Percentiles rank a stretch among this genome's conserved stretches.
These are phyloP conservation scores for Amblyopsis rosae DNA, from an alignment of 2,113 vertebrate species.

Conservation along the genomic window DNA sequence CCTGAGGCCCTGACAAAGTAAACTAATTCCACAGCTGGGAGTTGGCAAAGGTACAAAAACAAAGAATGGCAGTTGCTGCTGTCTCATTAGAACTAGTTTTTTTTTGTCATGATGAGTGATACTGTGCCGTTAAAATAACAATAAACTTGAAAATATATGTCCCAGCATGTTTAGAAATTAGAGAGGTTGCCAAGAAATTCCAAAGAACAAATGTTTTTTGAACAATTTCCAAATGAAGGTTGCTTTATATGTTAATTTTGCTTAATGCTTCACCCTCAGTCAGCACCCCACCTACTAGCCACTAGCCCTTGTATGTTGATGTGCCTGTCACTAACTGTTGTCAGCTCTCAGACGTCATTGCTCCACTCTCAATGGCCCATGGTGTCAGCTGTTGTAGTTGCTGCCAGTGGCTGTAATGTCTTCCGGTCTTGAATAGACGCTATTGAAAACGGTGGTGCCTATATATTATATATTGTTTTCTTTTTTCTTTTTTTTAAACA, in stretches of 20 bases:
- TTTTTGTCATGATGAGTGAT: too few relatives aligned
- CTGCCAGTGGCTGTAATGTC: slow-evolving; percentile 14
- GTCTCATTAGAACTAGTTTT: too few relatives aligned
- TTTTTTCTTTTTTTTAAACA: neutral
- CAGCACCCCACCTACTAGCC: neutral
- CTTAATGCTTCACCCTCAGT: neutral
- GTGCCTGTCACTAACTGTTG: slow-evolving; percentile 54
- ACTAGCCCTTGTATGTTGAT: slow-evolving; percentile 3
- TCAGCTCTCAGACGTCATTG: slow-evolving; percentile 31
- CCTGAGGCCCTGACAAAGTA: too few relatives aligned
- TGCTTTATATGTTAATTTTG: neutral
- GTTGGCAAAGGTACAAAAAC: too few relatives aligned
- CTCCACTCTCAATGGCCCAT: slow-evolving; percentile 43
- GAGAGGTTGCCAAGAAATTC: too few relatives aligned
- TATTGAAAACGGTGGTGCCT: slow-evolving; percentile 43
- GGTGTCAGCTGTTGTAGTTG: slow-evolving; percentile 54
- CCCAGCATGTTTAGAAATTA: slow-evolving; percentile 15
- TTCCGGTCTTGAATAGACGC: slow-evolving; percentile 35
- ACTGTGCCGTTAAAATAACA: too few relatives aligned
- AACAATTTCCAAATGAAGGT: too few relatives aligned
- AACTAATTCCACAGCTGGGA: too few relatives aligned
- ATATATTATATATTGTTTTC: slow-evolving; percentile 18
- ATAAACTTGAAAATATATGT: neutral
- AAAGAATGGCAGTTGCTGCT: too few relatives aligned
- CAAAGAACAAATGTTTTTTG: too few relatives aligned